Percentiles rank a stretch among this genome's conserved stretches.
Evolutionary conservation across 2,113 vertebrate species (phyloP).

Genomic region (Drymodes brunneopygia): DNA sequence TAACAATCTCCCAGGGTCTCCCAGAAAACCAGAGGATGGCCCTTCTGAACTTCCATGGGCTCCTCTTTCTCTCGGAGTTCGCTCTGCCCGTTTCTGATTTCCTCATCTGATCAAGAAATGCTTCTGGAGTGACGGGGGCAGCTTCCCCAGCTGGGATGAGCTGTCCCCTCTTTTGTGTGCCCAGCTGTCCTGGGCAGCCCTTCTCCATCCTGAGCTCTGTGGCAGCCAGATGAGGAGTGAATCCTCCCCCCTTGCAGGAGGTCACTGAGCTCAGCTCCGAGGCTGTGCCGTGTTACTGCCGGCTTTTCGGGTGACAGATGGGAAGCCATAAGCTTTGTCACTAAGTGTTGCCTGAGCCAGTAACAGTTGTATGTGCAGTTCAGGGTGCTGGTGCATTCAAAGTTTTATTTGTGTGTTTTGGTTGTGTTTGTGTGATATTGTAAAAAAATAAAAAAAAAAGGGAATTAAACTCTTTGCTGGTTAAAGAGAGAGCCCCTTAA

Average conservation of each 20-base stretch:
- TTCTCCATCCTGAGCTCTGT: background rate
- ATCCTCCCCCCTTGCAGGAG: background rate
- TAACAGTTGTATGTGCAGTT: conserved; percentile 43
- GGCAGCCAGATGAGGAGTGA: background rate
- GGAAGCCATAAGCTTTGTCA: conserved; percentile 45
- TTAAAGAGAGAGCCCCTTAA: background rate
- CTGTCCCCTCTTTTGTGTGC: background rate
- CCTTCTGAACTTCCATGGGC: background rate
- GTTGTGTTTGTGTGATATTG: conserved; percentile 5
- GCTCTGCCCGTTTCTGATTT: rapidly evolving
- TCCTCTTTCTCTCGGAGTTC: background rate
- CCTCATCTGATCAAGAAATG: background rate
- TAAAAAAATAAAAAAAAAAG: background rate
- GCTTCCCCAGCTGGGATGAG: background rate
- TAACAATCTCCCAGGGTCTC: background rate
- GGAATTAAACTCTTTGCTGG: background rate
- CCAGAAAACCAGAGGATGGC: background rate
- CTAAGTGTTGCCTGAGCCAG: conserved; percentile 33
- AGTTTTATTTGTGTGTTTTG: conserved; percentile 37
- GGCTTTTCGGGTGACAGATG: conserved; percentile 9
- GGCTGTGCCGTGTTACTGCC: background rate
- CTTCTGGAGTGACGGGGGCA: background rate
- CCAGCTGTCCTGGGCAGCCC: background rate
- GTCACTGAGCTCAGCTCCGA: background rate
- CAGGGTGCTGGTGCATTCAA: background rate